Base-by-base conservation (phyloP, 2,888 invertebrate species). In the Pseudeuparius sepicola region DNA sequence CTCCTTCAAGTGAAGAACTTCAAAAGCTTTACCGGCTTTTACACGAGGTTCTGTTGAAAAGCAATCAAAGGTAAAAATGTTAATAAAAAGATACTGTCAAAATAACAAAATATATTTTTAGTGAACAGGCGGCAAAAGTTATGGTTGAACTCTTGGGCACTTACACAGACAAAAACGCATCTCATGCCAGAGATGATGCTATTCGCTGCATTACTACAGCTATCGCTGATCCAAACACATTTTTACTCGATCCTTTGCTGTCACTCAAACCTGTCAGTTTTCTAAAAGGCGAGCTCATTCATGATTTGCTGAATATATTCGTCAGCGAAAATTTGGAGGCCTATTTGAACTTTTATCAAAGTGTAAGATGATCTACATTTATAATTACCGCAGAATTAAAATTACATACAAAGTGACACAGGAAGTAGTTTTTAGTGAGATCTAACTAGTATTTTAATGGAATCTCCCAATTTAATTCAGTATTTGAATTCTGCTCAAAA, bases 61-160 rank as follows among this genome's bases (percentile, higher is more conserved):
- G 86, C 56, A 85, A 87, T 50, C 86, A 87, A 57, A 80, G 81
- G 85, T 84, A 58, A 54, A 10, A 34, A 24, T 9, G 11, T 31
- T 14, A 2, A 14, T 26, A 20, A 11, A 6, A 30, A 7, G 20
- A 20, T 7, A 7, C n/a, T 20, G 20, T 20, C n/a, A 6, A 6
- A 31, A 25, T 28, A 9, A 25, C 34, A 37, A 23, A 34, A 39
- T 36, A 34, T 43, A 44, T 40, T 51, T 44, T 58, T 65, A 86
- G 90, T 62, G 92, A 93, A 56, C 71, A 86, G 51, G 92, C 93
- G 14, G 84, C 92, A 11, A 89, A 90, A 61, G 92, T 94, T 3
- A 97, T 98, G 97, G 83, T 96, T 42, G 94, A 94, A 61, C 67
- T 98, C 1, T 66, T 98, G 36, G 89, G 90, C 14, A 96, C 97